Evolutionary conservation across 2,797 vertebrate species (phyloP).

Genomic region (Petrocephalus sullivani): DNA sequence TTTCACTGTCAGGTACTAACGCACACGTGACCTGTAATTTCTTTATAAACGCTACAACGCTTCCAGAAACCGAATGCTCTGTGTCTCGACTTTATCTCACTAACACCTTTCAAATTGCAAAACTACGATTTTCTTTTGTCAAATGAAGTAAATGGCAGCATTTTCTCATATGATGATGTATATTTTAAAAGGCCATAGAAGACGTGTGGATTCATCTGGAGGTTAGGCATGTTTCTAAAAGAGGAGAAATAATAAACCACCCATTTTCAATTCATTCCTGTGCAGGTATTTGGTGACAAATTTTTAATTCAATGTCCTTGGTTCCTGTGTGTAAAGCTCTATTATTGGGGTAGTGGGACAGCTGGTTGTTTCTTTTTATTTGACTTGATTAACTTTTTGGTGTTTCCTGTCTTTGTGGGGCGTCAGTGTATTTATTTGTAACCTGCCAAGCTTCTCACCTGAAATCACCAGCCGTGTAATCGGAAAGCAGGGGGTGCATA

Average conservation of each 20-base stretch:
- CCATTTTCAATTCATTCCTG: background rate
- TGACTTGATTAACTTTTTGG: background rate
- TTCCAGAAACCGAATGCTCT: background rate
- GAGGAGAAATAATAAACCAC: background rate
- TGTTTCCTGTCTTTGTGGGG: background rate
- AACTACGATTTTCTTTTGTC: background rate
- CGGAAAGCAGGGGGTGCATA: background rate
- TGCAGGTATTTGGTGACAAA: background rate
- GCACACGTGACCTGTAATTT: background rate
- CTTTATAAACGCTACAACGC: background rate
- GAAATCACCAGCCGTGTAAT: constrained; percentile 8
- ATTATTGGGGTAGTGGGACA: background rate
- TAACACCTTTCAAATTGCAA: background rate
- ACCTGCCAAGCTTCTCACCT: background rate
- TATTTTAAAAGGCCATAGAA: background rate
- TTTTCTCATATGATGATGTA: background rate
- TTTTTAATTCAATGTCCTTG: background rate
- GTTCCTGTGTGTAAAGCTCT: background rate
- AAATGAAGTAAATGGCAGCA: background rate
- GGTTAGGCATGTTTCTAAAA: background rate
- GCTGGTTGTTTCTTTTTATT: background rate
- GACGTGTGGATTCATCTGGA: background rate
- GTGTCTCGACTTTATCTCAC: background rate
- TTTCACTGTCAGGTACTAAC: background rate
- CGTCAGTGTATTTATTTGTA: background rate